Evolutionary conservation across 2,888 invertebrate genomes (phyloP).

Genomic region (Elgonia sp.): DNA sequence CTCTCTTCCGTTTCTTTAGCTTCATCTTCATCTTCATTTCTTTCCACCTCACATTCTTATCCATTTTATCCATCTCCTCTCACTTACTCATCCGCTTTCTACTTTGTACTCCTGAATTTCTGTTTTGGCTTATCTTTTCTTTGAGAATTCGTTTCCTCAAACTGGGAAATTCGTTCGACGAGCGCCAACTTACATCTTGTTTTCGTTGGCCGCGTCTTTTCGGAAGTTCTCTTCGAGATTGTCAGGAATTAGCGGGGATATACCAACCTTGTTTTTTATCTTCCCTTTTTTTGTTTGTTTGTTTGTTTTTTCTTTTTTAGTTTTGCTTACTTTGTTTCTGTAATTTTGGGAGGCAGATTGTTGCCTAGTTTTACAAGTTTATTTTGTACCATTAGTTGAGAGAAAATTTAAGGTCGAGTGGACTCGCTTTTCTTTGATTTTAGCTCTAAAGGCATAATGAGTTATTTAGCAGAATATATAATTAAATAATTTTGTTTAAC

Average conservation of each 20-base stretch:
- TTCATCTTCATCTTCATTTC: background rate
- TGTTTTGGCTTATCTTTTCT: slow-evolving; percentile 4
- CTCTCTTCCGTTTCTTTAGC: background rate
- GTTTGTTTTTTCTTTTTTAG: background rate
- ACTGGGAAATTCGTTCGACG: background rate
- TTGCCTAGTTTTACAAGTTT: slow-evolving; percentile 31
- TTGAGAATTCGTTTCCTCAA: slow-evolving; percentile 19
- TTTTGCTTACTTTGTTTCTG: slow-evolving; percentile 9
- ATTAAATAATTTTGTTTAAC: slow-evolving; percentile 11
- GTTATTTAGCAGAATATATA: background rate
- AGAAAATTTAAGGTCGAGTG: slow-evolving; percentile 21
- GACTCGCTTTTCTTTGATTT: background rate
- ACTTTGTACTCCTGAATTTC: background rate
- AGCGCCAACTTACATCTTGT: slow-evolving; percentile 7
- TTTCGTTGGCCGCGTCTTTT: slow-evolving; percentile 7
- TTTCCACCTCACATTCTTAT: background rate
- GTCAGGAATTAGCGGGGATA: slow-evolving; percentile 13
- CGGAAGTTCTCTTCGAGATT: background rate
- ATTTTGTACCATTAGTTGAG: background rate
- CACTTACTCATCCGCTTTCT: background rate
- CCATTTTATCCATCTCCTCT: background rate
- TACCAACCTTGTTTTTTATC: background rate
- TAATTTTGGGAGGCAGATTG: slow-evolving; percentile 40
- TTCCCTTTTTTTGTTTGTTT: background rate
- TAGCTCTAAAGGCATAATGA: background rate